Percentiles rank a stretch among this genome's conserved stretches.
Conservation (phyloP, 1,140 invertebrate genomes). For the Papilio machaon region DNA sequence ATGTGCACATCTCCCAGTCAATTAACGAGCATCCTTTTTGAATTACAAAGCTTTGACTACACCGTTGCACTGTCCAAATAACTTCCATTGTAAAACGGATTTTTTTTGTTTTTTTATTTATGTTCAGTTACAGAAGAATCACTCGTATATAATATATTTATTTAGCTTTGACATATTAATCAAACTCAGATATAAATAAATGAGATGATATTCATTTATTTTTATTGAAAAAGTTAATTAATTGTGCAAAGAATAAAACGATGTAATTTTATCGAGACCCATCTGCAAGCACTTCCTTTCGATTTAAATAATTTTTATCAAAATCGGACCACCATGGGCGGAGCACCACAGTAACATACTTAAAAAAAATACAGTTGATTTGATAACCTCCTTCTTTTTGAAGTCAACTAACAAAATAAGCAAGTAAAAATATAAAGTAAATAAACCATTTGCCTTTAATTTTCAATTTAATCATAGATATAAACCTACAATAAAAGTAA, state of each 20-base stretch:
- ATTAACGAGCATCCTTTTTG: neutral
- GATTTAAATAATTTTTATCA: no score
- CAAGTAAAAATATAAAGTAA: neutral
- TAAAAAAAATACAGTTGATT: no score
- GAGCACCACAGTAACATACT: no score
- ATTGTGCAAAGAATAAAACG: no score
- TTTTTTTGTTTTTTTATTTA: neutral
- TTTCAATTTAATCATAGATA: neutral
- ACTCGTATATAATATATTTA: neutral
- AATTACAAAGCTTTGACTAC: neutral
- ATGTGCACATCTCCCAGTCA: neutral
- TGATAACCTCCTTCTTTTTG: no score
- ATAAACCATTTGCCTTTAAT: neutral
- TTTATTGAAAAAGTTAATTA: no score
- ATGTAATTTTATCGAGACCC: no score
- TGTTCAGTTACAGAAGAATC: neutral
- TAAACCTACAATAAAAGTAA: conserved; percentile 16
- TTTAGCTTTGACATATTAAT: neutral
- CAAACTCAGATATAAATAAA: no score
- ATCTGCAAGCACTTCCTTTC: no score
- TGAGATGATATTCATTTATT: no score
- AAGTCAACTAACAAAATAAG: no score
- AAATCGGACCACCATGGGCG: no score
- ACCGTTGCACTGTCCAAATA: neutral
- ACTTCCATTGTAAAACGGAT: neutral